phyloP scores from a whole-genome alignment of 2,888 invertebrate species.

The Calameuta pallipes region DNA sequence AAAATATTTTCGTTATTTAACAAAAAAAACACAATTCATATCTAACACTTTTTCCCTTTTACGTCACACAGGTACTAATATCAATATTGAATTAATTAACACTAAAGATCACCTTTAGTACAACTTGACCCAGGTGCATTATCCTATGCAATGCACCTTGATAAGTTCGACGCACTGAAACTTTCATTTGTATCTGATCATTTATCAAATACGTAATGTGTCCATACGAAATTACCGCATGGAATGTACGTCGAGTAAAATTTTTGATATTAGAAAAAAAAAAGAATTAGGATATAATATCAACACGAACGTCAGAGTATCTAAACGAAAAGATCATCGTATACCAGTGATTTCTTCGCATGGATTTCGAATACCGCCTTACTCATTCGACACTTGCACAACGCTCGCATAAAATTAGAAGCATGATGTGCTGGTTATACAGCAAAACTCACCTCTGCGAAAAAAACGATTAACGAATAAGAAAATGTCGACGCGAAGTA shows the following conservation, averaged over 20 bases:
- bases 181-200: background rate
- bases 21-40: background rate
- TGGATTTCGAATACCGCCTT: conserved; percentile 44
- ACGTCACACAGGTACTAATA: background rate
- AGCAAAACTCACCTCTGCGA: conserved; percentile 38
- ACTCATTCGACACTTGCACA: conserved; percentile 57
- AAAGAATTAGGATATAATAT: background rate
- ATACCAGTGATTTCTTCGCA: background rate
- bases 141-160: background rate
- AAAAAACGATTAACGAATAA: conserved; percentile 8
- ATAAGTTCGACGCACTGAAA: background rate
- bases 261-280: background rate
- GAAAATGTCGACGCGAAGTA: background rate
- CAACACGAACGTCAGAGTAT: background rate
- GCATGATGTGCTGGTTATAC: conserved; percentile 40
- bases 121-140: background rate
- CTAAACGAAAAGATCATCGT: background rate
- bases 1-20: too few relatives aligned
- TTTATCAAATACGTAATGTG: background rate
- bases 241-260: background rate
- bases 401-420: conserved; percentile 57
- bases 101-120: background rate
- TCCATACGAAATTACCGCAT: background rate
- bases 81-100: background rate
- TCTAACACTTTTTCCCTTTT: background rate